Evolutionary conservation across 2,113 vertebrate genomes (phyloP), one percentile per base, ranked within the genome.

Genomic region (Cardinalis cardinalis): DNA sequence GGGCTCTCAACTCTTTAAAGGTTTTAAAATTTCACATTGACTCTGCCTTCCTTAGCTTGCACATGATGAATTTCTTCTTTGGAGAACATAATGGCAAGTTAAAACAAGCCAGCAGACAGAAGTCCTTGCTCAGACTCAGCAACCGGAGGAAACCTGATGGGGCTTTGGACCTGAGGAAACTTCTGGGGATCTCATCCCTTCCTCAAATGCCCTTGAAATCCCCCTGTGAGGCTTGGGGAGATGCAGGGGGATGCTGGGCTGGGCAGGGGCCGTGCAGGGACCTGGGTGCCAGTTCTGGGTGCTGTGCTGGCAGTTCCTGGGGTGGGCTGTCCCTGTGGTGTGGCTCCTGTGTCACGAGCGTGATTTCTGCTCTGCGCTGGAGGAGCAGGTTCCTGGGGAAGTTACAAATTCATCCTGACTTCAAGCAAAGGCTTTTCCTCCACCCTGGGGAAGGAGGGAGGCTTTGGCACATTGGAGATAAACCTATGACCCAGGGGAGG

Each of bases 21-120:
- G 84, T 63, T 94, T 94, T 90, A 87, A 94, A 93, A 89, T 89
- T 94, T 93, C 51, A 75, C 77, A 95, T 92, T 87, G 90, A 65
- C 84, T 93, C 88, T 76, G 88, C 74, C 46, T 63, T 92, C 78
- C 77, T 93, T 38, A 59, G 92, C 66, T 90, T 70, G 69, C 63
- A 92, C 31, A 89, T 36, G 81, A 90, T 75, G 49, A 24, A 82
- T 93, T 92, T 90, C 74, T 76, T 73, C 74, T 87, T 69, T 55
- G 52, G 70, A 79, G 84, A 87, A 70, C 51, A 53, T 79, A 92
- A 87, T 56, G 68, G 81, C 52, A n/a, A 79, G 93, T 79, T 90
- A 84, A 90, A 94, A 64, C 20, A 86, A 84, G 89, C 49, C 7
- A 2, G 70, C 55, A 72, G 89, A 87, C 59, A 82, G 46, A 88